These are phyloP conservation scores for Syrphus vitripennis DNA, from an alignment of 2,888 invertebrate genomes.

Conservation along the genomic window DNA sequence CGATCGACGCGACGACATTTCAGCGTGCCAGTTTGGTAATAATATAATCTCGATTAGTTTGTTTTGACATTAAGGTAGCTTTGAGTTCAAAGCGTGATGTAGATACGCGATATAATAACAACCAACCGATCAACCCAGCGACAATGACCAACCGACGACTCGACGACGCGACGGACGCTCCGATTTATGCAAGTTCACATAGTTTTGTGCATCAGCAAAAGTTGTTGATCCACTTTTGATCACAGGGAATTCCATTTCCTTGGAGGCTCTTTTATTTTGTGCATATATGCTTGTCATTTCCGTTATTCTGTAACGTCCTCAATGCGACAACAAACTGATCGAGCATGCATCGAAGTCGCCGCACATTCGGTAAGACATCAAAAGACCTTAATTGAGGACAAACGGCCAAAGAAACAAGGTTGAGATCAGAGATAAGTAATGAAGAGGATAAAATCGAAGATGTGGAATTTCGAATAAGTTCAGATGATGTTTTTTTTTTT, in stretches of 20 bases:
- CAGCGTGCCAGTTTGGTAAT: neutral
- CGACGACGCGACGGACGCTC: too few species aligned
- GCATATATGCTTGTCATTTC: slow-evolving; percentile 23
- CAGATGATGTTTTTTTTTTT: neutral
- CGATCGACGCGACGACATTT: neutral
- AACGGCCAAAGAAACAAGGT: slow-evolving; percentile 4
- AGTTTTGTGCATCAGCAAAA: neutral
- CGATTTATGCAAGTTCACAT: neutral
- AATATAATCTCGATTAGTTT: slow-evolving; percentile 44
- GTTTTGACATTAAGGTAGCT: slow-evolving; percentile 57
- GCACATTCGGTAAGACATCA: neutral
- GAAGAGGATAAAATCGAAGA: slow-evolving; percentile 6
- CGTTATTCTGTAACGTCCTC: neutral
- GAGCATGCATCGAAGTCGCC: neutral
- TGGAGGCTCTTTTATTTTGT: neutral
- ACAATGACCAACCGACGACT: neutral
- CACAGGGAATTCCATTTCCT: slow-evolving; percentile 32
- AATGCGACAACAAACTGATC: neutral
- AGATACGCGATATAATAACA: neutral
- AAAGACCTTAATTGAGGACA: slow-evolving; percentile 23
- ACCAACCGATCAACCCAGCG: neutral
- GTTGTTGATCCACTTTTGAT: slow-evolving; percentile 33
- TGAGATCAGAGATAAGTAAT: slow-evolving; percentile 5
- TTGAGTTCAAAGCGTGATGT: slow-evolving; percentile 11
- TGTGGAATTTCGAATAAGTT: slow-evolving; percentile 7